Evolutionary conservation across 2,113 vertebrate species (phyloP), one percentile per base, ranked within the genome.

Genomic region (Seriola rivoliana): DNA sequence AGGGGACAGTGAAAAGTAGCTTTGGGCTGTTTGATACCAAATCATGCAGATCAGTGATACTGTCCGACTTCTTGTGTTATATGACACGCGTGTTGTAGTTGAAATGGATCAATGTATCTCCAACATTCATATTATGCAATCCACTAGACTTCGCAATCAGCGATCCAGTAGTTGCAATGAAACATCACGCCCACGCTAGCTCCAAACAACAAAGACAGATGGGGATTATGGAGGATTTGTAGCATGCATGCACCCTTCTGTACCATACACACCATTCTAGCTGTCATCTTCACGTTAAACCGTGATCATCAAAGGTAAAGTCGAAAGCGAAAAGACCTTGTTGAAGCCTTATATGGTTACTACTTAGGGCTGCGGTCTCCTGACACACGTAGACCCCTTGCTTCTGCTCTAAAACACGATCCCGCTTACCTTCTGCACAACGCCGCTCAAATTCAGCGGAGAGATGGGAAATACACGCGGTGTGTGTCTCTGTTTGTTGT

Each of bases 321-420:
- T 16, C 25, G 58, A 57, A 48, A 62, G 55, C 48, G 17, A 68
- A 11, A 44, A 48, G 60, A 77, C 34, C 69, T 34, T 3, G 38
- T 86, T 82, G 52, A 78, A 67, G 25, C 89, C 93, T 87, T 94
- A 91, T 92, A 91, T 88, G 93, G 91, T 81, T 82, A 71, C 50
- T 36, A 13, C 8, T 4, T 17, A 17, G 59, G 4, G 72, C 68
- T 74, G 68, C 80, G 17, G 81, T 71, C 55, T 9, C 19, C 63
- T 34, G 40, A 68, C 80, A 71, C 40, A 68, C 44, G 25, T 12
- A 50, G 44, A 58, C 36, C 62, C 72, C 25, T 4, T 16, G 34
- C 19, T 19, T 54, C 4, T 3, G 46, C 34, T 64, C 9, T 32
- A 8, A 52, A 50, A 58, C 55, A 21, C 38, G 11, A 17, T 19